phyloP scores from a whole-genome alignment of 2,797 vertebrate species.

The Dicrostonyx torquatus region DNA sequence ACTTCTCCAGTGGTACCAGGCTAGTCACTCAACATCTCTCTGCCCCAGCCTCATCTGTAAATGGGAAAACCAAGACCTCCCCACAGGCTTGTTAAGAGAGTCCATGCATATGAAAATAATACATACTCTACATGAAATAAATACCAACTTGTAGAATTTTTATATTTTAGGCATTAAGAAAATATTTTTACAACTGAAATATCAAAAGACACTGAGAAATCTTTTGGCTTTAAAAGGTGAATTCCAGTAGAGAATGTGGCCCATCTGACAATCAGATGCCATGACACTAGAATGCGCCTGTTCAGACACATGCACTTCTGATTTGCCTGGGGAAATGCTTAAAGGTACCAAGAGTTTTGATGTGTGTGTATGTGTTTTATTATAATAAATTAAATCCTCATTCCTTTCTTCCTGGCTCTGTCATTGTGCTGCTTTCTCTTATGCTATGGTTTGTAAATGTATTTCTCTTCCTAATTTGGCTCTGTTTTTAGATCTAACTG shows the following conservation, averaged over 20 bases:
- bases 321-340: not conserved
- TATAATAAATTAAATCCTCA: not conserved
- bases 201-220: not conserved
- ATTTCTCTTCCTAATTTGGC: conserved; percentile 47
- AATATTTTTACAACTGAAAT: conserved; percentile 35
- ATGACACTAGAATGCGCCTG: not conserved
- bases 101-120: not conserved
- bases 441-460: conserved; percentile 29
- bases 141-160: not conserved
- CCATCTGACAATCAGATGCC: not conserved
- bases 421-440: not conserved
- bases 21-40: not conserved
- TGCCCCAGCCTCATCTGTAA: not conserved
- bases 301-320: too few relatives aligned
- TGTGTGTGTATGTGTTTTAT: not conserved
- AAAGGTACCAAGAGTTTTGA: not conserved
- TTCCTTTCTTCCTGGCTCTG: not conserved
- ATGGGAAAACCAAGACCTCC: not conserved
- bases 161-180: not conserved
- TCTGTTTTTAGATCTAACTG: conserved; percentile 72
- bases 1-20: not conserved
- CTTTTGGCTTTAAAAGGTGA: conserved; percentile 24
- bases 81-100: not conserved
- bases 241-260: not conserved
- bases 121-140: not conserved